Evolutionary conservation across 2,113 vertebrate genomes (phyloP).

Genomic region (Takifugu flavidus): DNA sequence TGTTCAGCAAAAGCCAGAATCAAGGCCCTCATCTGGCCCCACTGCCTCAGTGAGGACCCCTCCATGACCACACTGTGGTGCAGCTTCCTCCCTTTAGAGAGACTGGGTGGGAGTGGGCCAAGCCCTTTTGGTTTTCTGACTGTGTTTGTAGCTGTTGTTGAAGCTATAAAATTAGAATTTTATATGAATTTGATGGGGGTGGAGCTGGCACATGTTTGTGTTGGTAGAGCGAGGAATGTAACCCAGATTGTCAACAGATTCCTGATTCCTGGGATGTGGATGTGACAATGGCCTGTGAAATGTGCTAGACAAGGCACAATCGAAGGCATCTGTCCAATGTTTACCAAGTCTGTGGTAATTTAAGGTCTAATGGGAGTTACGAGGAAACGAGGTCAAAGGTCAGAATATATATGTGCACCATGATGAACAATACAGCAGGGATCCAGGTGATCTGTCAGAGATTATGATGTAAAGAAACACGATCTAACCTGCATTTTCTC

Average conservation of each 20-base stretch:
- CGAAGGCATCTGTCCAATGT: conserved; percentile 18
- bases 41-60: conserved; percentile 41
- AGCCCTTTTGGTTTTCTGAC: conserved; percentile 76
- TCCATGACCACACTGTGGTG: conserved; percentile 77
- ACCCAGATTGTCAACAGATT: conserved; percentile 56
- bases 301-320: conserved; percentile 3
- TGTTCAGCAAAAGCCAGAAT: conserved; percentile 12
- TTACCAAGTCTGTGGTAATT: conserved; percentile 16
- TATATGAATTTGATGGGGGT: conserved; percentile 52
- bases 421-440: no score
- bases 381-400: not conserved
- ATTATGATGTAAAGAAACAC: no score
- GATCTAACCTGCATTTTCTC: no score
- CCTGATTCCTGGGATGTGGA: conserved; percentile 11
- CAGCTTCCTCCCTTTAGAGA: conserved; percentile 80
- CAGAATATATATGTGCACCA: not conserved
- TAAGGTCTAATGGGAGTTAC: not conserved
- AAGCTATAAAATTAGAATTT: conserved; percentile 62
- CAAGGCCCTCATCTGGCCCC: conserved; percentile 11
- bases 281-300: conserved; percentile 20
- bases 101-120: conserved; percentile 72
- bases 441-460: no score
- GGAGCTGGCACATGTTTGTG: conserved; percentile 38
- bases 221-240: conserved; percentile 56
- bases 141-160: conserved; percentile 76